These are phyloP conservation scores for Julus scandinavius DNA, from an alignment of 2,888 invertebrate genomes.

Conservation along the genomic window DNA sequence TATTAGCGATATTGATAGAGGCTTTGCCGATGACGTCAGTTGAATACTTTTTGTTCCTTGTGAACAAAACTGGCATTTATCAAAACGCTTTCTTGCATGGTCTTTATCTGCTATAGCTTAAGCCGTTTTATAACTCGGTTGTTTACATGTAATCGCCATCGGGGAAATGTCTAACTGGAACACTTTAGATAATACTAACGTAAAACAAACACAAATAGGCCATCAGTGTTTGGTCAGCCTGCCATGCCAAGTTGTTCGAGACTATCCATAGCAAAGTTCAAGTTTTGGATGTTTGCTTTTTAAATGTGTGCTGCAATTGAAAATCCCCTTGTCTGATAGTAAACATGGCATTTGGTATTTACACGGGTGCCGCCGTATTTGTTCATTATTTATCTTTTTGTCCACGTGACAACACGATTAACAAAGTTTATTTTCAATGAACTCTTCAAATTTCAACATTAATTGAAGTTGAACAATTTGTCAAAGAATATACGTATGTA, in stretches of 20 bases:
- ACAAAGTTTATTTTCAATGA: background rate
- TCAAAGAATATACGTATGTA: background rate
- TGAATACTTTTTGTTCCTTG: background rate
- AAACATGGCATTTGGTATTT: background rate
- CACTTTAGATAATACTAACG: constrained; percentile 26
- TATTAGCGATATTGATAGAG: background rate
- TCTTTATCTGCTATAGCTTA: background rate
- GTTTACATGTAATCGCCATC: constrained; percentile 33
- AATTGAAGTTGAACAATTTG: background rate
- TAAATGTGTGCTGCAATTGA: background rate
- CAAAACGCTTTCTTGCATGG: background rate
- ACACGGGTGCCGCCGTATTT: background rate
- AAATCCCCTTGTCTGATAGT: background rate
- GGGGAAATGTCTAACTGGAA: constrained; percentile 25
- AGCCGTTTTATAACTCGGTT: constrained; percentile 18
- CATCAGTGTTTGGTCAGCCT: constrained; percentile 13
- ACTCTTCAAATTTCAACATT: background rate
- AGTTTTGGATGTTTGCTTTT: background rate
- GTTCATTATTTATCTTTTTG: background rate
- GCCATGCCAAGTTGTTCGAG: background rate
- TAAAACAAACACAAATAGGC: constrained; percentile 33
- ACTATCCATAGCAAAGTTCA: constrained; percentile 13
- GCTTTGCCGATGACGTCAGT: no score
- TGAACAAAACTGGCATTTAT: background rate
- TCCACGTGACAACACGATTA: background rate